Conservation (phyloP, 2,797 vertebrate genomes). For the Sphenopsis melanotis region DNA sequence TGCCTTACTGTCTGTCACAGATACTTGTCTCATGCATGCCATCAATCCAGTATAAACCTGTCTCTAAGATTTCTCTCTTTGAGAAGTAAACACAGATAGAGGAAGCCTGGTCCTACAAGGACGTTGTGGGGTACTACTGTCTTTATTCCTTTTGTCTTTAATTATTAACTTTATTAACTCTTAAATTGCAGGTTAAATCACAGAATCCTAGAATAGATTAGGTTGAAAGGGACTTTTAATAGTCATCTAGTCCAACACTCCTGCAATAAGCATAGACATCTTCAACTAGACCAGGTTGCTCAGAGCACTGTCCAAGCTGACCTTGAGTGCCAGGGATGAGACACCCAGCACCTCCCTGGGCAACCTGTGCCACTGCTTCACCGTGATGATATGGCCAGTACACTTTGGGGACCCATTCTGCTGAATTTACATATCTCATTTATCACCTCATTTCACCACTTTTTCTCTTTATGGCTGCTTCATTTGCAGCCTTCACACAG, state of each 20-base stretch:
- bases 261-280: not conserved
- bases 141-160: not conserved
- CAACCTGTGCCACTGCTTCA: not conserved
- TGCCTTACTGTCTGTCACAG: not conserved
- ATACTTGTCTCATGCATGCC: not conserved
- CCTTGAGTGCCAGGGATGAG: rapidly evolving
- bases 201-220: not conserved
- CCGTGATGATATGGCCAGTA: not conserved
- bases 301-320: not conserved
- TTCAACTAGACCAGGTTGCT: not conserved
- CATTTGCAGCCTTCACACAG: not conserved
- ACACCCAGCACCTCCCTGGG: too few species aligned
- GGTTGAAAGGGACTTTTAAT: not conserved
- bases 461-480: not conserved
- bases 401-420: not conserved
- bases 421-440: not conserved
- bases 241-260: not conserved
- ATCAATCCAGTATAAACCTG: not conserved
- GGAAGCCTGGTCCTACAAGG: not conserved
- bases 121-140: too few species aligned
- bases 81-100: not conserved
- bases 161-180: not conserved
- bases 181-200: not conserved
- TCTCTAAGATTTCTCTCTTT: not conserved
- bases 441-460: not conserved